phyloP scores from a whole-genome alignment of 2,888 invertebrate species.

The Meganola albula region DNA sequence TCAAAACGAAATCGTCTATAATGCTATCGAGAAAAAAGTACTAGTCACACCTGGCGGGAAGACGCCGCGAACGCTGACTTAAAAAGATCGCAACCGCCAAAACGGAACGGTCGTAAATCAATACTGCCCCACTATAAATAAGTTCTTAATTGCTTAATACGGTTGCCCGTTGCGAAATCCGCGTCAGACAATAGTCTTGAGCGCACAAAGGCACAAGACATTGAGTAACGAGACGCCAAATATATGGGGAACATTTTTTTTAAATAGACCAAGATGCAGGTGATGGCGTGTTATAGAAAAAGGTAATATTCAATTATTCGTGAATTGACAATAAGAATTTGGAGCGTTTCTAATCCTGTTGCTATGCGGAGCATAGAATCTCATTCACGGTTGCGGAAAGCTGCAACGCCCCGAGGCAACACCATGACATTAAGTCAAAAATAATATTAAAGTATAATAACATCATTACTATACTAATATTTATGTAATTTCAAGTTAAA shows the following conservation, averaged over 20 bases:
- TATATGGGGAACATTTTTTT: conserved; percentile 58
- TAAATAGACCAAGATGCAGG: conserved; percentile 56
- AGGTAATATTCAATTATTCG: conserved; percentile 68
- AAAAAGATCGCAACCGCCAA: conserved; percentile 45
- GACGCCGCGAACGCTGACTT: conserved; percentile 31
- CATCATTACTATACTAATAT: conserved; percentile 23
- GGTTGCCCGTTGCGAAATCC: conserved; percentile 38
- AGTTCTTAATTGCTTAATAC: conserved; percentile 57
- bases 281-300: conserved; percentile 60
- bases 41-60: conserved; percentile 65
- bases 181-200: conserved; percentile 50
- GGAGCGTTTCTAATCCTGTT: conserved; percentile 55
- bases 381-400: conserved; percentile 23
- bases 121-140: conserved; percentile 55
- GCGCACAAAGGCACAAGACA: conserved; percentile 58
- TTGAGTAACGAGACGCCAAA: conserved; percentile 70
- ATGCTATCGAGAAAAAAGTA: conserved; percentile 49
- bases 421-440: no score
- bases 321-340: conserved; percentile 55
- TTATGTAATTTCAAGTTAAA: no score
- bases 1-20: conserved; percentile 55
- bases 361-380: conserved; percentile 36
- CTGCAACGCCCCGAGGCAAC: conserved; percentile 25
- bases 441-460: no score
- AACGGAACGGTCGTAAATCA: conserved; percentile 49